Conservation (phyloP, 2,888 invertebrate species). For the Molorchus minor region DNA sequence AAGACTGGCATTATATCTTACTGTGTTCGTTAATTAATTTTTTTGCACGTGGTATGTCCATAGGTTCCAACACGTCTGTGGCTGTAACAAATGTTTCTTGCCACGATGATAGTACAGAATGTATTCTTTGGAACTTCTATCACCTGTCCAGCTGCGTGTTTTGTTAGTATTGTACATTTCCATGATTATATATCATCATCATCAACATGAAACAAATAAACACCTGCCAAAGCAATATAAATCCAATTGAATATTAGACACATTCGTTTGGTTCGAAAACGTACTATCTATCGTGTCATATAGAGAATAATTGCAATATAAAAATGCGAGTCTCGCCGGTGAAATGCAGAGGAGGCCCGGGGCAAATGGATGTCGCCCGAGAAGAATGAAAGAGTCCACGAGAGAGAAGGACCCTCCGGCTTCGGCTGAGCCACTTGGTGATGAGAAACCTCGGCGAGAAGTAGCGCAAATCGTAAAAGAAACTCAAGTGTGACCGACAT, state of each 20-base stretch:
- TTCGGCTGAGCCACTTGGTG: constrained; percentile 51
- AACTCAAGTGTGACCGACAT: constrained; percentile 37
- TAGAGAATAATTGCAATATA: constrained; percentile 40
- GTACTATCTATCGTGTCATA: constrained; percentile 38
- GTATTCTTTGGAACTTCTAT: too few relatives aligned
- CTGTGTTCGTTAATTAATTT: too few relatives aligned
- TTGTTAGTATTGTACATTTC: too few relatives aligned
- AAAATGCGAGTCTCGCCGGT: constrained; percentile 44
- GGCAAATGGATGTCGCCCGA: constrained; percentile 40
- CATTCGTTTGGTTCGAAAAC: background rate
- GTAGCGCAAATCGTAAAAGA: constrained; percentile 39
- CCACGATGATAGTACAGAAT: too few relatives aligned
- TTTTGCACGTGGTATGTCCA: too few relatives aligned
- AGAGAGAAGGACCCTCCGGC: constrained; percentile 53
- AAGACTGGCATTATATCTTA: too few relatives aligned
- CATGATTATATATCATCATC: too few relatives aligned
- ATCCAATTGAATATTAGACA: background rate
- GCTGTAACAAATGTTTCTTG: too few relatives aligned
- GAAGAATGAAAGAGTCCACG: constrained; percentile 38
- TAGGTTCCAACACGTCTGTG: too few relatives aligned
- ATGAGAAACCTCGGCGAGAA: constrained; percentile 50
- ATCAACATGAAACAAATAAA: too few relatives aligned
- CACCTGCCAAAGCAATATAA: too few relatives aligned
- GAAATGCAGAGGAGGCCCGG: constrained; percentile 42
- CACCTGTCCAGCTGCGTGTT: too few relatives aligned